Evolutionary conservation across 2,113 vertebrate genomes (phyloP).

Genomic region (Sapajus apella): DNA sequence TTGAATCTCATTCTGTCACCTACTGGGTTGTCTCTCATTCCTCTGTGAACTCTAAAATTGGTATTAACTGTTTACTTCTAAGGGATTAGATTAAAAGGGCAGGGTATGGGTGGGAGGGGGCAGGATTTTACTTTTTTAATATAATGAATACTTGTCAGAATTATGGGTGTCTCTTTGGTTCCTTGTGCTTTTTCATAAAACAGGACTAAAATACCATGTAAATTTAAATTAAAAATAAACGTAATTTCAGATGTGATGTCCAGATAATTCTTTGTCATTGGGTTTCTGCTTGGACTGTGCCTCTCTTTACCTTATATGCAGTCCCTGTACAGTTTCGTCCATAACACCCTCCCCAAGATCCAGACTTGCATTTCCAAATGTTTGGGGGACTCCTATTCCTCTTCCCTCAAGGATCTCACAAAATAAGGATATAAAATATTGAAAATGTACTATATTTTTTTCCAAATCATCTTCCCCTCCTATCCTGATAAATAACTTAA

Average conservation of each 20-base stretch:
- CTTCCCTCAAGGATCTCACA: neutral
- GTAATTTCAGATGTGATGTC: neutral
- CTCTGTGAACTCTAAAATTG: neutral
- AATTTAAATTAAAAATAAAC: neutral
- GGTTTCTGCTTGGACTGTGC: neutral
- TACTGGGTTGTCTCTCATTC: neutral
- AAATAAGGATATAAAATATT: neutral
- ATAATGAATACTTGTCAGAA: neutral
- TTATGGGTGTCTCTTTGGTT: neutral
- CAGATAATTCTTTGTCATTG: neutral
- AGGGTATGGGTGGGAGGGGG: neutral
- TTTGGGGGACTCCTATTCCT: neutral
- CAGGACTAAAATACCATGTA: neutral
- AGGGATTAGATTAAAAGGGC: neutral
- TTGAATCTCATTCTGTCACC: neutral
- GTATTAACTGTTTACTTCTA: neutral
- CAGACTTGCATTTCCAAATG: neutral
- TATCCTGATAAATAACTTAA: neutral
- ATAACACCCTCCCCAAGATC: neutral
- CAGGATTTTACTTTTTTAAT: neutral
- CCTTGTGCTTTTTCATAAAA: neutral
- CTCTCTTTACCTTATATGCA: neutral
- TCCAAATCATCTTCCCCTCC: neutral
- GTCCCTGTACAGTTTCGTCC: neutral
- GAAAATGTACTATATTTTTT: neutral